Base-by-base conservation (phyloP, 2,797 vertebrate species). In the Smutsia gigantea region DNA sequence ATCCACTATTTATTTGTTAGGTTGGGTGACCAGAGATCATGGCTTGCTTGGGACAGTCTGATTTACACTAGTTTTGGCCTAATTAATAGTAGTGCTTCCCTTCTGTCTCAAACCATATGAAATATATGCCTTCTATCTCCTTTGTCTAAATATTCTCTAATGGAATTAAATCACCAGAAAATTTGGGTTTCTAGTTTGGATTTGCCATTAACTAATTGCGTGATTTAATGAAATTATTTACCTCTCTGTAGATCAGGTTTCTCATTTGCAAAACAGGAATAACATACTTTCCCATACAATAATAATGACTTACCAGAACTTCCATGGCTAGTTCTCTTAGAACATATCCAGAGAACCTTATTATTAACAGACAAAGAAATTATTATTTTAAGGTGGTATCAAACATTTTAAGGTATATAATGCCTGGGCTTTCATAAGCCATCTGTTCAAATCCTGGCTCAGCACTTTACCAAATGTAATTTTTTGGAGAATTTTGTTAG, bases 201-300 rank as follows among this genome's bases (percentile, higher is more conserved):
- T 71, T 95, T 86, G 4, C 46, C 25, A 79, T 92, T 93, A 78
- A 88, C 53, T 95, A 91, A 79, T 83, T 90, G 23, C 87, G 39
- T 93, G 61, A 89, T 59, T 97, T 66, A 90, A 31, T 88, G 3
- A 88, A 95, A 93, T 97, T 79, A 87, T 84, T 94, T 96, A 61
- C 17, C 14, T 83, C 57, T 92, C 23, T 84, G 17, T 71, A 93
- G 92, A 66, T 79, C 42, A 71, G n/a, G 2, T 75, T 91, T 93
- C 53, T 97, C 8, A 82, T 72, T 95, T 92, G 42, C 29, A 78
- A 93, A 87, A 85, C 72, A 77, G 3, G 53, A 39, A 74, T 29
- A 88, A 66, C 12, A 12, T 39, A 92, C 7, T 90, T 87, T 79
- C 4, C 46, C 46, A 72, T 68, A 37, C 46, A 95, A 66, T 93